Evolutionary conservation across 2,888 invertebrate species (phyloP).

Genomic region (Caenorhabditis afra): DNA sequence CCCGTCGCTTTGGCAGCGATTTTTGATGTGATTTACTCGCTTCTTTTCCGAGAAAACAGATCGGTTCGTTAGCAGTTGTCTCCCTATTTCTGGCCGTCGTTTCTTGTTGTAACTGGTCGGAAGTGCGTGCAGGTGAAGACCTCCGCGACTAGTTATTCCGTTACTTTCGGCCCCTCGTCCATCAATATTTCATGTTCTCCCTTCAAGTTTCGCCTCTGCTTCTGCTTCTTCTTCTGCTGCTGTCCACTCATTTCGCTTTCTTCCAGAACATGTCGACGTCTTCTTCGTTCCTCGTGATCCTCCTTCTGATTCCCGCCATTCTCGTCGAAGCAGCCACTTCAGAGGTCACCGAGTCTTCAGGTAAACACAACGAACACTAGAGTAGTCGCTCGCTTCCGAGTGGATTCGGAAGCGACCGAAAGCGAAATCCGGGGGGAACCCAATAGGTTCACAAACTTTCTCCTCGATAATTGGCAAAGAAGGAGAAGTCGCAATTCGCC

Average conservation of each 20-base stretch:
- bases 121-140: constrained; percentile 37
- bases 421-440: constrained; percentile 9
- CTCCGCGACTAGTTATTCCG: constrained; percentile 39
- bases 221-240: no score
- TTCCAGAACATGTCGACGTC: constrained; percentile 36
- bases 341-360: constrained; percentile 50
- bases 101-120: constrained; percentile 1
- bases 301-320: constrained; percentile 9
- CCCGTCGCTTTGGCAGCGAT: constrained; percentile 19
- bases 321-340: constrained; percentile 22
- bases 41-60: background rate
- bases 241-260: constrained; percentile 8
- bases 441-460: constrained; percentile 31
- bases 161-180: constrained; percentile 22
- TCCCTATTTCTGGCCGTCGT: background rate
- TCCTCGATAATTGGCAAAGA: no score
- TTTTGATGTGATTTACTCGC: constrained; percentile 38
- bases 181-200: constrained; percentile 28
- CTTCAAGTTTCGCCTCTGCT: constrained; percentile 8
- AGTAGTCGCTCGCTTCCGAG: constrained; percentile 29
- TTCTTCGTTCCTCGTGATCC: background rate
- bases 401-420: constrained; percentile 14
- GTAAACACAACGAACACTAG: constrained; percentile 24
- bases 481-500: no score
- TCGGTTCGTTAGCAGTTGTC: background rate